phyloP scores from a whole-genome alignment of 2,113 vertebrate species.

The Lamprologus tigripictilis region DNA sequence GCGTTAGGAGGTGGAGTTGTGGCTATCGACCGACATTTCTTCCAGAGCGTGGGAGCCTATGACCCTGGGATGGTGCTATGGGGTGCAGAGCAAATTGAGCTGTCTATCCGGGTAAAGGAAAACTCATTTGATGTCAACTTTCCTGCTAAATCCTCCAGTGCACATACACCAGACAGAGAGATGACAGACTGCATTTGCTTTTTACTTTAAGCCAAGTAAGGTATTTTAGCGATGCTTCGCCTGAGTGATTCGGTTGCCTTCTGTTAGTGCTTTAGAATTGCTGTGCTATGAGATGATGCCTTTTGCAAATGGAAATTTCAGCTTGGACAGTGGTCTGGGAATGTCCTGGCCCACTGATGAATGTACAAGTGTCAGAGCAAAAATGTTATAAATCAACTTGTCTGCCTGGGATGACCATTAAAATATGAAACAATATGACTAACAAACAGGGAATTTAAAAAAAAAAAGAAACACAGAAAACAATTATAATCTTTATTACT shows the following conservation, averaged over 20 bases:
- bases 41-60: slow-evolving; percentile 82
- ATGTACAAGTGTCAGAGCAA: not conserved
- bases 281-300: not conserved
- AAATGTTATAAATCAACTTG: not conserved
- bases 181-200: not conserved
- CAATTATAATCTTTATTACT: not conserved
- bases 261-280: slow-evolving; percentile 14
- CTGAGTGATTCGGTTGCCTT: not conserved
- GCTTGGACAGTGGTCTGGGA: slow-evolving; percentile 1
- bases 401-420: not conserved
- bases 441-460: not conserved
- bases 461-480: not conserved
- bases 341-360: not conserved
- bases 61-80: slow-evolving; percentile 77
- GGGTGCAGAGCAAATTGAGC: slow-evolving; percentile 81
- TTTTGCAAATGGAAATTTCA: slow-evolving; percentile 30
- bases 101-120: slow-evolving; percentile 81
- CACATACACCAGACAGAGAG: not conserved
- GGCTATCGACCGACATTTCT: slow-evolving; percentile 80
- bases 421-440: not conserved
- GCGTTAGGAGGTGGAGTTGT: slow-evolving; percentile 76
- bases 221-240: not conserved
- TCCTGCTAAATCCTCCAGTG: not conserved
- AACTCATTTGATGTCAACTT: not conserved
- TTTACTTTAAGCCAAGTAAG: not conserved